Percentiles rank a stretch among this genome's conserved stretches.
Evolutionary conservation across 2,113 vertebrate genomes (phyloP).

Genomic region (Catharus minimus): DNA sequence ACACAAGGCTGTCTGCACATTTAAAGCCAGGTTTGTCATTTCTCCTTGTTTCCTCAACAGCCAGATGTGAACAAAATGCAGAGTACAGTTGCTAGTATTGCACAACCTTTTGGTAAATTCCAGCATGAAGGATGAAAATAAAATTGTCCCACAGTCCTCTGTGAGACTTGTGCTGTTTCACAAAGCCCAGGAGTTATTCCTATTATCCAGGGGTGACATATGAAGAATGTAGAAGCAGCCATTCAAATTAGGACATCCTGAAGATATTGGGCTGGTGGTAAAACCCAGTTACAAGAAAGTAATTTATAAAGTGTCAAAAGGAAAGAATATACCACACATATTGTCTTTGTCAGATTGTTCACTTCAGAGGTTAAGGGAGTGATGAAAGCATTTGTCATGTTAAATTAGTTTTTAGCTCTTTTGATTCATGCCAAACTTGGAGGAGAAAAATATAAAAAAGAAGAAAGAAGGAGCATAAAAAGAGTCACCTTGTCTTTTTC

Average conservation of each 20-base stretch:
- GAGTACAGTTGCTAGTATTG: background rate
- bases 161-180: background rate
- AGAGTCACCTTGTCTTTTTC: constrained; percentile 73
- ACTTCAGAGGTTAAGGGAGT: constrained; percentile 2
- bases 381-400: constrained; percentile 68
- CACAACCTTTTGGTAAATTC: background rate
- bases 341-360: constrained; percentile 44
- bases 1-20: background rate
- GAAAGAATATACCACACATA: background rate
- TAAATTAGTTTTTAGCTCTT: constrained; percentile 71
- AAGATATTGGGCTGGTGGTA: constrained; percentile 3
- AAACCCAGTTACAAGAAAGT: background rate
- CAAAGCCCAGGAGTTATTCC: background rate
- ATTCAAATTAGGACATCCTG: constrained; percentile 10
- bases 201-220: background rate
- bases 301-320: constrained; percentile 46
- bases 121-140: background rate
- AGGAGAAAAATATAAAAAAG: constrained; percentile 19
- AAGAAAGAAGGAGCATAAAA: background rate
- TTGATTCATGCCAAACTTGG: constrained; percentile 63
- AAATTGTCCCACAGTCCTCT: background rate
- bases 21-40: background rate
- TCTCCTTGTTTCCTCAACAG: background rate
- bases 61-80: background rate
- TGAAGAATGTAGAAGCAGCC: background rate